Evolutionary conservation across 2,797 vertebrate species (phyloP).

Genomic region (Hypotaenidia philippensis): DNA sequence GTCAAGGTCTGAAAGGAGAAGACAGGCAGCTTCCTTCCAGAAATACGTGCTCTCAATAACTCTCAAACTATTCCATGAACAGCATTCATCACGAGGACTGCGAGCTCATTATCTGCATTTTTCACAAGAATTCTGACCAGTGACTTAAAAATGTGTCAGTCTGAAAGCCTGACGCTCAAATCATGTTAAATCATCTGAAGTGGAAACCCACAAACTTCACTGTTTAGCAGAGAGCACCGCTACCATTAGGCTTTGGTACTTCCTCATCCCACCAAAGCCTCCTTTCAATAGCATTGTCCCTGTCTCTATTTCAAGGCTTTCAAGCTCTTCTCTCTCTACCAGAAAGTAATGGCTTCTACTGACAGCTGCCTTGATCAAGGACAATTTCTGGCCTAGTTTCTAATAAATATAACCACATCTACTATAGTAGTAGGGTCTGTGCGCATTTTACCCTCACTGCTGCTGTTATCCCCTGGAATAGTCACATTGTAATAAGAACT

Average conservation of each 20-base stretch:
- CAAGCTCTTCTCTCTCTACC: background rate
- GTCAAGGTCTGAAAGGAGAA: background rate
- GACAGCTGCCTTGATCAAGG: background rate
- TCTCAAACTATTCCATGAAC: background rate
- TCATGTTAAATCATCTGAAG: background rate
- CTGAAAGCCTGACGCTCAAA: background rate
- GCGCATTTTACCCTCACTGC: background rate
- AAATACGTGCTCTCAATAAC: background rate
- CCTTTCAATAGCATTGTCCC: background rate
- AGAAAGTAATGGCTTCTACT: background rate
- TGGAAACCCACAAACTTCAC: background rate
- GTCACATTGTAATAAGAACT: background rate
- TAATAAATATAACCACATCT: background rate
- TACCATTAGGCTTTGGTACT: background rate
- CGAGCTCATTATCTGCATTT: background rate
- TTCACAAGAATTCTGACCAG: conserved; percentile 9
- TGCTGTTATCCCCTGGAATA: background rate
- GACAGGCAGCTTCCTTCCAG: background rate
- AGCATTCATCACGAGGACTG: background rate
- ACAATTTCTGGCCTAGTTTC: background rate
- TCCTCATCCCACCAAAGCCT: background rate
- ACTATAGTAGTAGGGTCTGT: background rate
- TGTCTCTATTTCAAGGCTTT: background rate
- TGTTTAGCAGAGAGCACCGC: background rate
- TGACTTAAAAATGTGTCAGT: background rate